Conservation (phyloP, 2,797 vertebrate species). For the Cirrhinus molitorella region DNA sequence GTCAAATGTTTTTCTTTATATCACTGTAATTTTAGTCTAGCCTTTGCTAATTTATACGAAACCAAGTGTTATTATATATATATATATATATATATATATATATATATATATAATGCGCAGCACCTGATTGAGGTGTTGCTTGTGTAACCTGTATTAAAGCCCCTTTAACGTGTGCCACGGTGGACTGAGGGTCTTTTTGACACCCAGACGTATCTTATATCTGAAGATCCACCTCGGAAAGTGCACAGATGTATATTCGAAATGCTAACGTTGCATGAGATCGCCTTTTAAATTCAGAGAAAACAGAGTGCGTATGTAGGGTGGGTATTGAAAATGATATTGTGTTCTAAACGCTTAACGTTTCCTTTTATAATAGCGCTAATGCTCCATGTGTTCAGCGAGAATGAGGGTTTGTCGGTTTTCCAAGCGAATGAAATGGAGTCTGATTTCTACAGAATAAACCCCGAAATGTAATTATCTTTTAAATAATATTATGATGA, state of each 20-base stretch:
- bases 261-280: slow-evolving; percentile 31
- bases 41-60: slow-evolving; percentile 79
- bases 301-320: not conserved
- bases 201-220: not conserved
- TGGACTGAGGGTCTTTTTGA: slow-evolving; percentile 65
- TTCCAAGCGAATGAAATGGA: slow-evolving; percentile 9
- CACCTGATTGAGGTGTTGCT: slow-evolving; percentile 78
- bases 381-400: not conserved
- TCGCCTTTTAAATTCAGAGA: not conserved
- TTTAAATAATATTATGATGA: slow-evolving; percentile 13
- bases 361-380: slow-evolving; percentile 22
- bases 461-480: slow-evolving; percentile 20
- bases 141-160: slow-evolving; percentile 75
- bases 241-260: slow-evolving; percentile 11
- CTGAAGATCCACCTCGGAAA: slow-evolving; percentile 3
- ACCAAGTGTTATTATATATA: slow-evolving; percentile 67
- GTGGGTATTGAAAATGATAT: not conserved
- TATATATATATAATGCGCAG: slow-evolving; percentile 78
- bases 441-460: slow-evolving; percentile 70
- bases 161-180: slow-evolving; percentile 79
- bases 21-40: slow-evolving; percentile 73
- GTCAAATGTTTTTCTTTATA: slow-evolving; percentile 75
- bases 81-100: too few relatives aligned
- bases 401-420: slow-evolving; percentile 33
- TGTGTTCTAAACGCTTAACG: slow-evolving; percentile 5